Percentiles rank a stretch among this genome's conserved stretches.
phyloP scores from a whole-genome alignment of 2,888 invertebrate genomes.

The Clunio marinus region DNA sequence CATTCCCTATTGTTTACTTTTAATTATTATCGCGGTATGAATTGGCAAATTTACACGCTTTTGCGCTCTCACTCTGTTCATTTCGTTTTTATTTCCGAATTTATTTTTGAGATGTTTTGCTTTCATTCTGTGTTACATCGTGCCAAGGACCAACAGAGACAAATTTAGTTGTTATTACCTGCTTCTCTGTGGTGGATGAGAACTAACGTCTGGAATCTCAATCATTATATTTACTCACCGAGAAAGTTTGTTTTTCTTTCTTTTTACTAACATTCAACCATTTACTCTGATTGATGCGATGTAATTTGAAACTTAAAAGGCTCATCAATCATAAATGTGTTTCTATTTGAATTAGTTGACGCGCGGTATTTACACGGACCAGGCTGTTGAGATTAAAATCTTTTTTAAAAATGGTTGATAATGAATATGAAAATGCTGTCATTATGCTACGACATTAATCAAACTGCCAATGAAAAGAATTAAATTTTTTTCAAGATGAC shows the following conservation, averaged over 20 bases:
- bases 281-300: background rate
- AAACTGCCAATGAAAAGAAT: too few species aligned
- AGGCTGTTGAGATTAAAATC: background rate
- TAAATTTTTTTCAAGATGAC: too few species aligned
- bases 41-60: background rate
- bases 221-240: background rate
- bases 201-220: too few species aligned
- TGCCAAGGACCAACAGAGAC: background rate
- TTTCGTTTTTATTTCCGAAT: background rate
- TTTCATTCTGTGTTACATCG: background rate
- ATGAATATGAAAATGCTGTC: too few species aligned
- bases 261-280: background rate
- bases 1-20: constrained; percentile 12
- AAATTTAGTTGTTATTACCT: too few species aligned
- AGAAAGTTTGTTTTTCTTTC: too few species aligned
- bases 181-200: too few species aligned
- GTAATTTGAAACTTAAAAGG: background rate
- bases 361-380: background rate
- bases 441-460: too few species aligned
- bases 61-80: background rate
- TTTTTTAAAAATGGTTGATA: too few species aligned
- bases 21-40: background rate
- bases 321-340: constrained; percentile 23
- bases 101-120: background rate
- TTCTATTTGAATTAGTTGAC: background rate